phyloP scores from a whole-genome alignment of 2,797 vertebrate genomes.

The Peromyscus eremicus region DNA sequence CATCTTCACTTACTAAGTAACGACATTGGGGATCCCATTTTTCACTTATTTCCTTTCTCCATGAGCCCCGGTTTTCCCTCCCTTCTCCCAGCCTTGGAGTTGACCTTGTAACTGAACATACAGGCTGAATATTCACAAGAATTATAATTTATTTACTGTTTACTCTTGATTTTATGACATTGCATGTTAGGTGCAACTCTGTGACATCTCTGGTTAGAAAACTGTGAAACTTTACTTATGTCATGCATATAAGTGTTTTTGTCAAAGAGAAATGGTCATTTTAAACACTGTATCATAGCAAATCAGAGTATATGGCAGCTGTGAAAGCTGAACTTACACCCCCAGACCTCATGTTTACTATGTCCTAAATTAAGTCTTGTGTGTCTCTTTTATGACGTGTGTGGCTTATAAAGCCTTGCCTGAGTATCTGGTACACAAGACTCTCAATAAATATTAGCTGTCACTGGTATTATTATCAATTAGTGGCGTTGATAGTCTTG shows the following conservation, averaged over 20 bases:
- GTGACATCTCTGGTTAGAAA: constrained; percentile 12
- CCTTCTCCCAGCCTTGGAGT: neutral
- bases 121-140: neutral
- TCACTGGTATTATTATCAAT: neutral
- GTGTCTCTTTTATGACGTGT: constrained; percentile 29
- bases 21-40: neutral
- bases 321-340: neutral
- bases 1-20: neutral
- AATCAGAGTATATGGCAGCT: neutral
- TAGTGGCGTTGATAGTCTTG: neutral
- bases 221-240: neutral
- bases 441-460: neutral
- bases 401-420: constrained; percentile 16
- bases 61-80: neutral
- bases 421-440: neutral
- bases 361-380: constrained; percentile 27
- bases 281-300: neutral
- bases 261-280: neutral
- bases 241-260: neutral
- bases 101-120: neutral
- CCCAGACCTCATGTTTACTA: neutral
- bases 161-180: constrained; percentile 45
- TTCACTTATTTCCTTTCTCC: constrained; percentile 22
- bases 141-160: constrained; percentile 1
- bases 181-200: neutral